Evolutionary conservation across 2,888 invertebrate species (phyloP), one percentile per base, ranked within the genome.

Genomic region (Drosophila mercatorum): DNA sequence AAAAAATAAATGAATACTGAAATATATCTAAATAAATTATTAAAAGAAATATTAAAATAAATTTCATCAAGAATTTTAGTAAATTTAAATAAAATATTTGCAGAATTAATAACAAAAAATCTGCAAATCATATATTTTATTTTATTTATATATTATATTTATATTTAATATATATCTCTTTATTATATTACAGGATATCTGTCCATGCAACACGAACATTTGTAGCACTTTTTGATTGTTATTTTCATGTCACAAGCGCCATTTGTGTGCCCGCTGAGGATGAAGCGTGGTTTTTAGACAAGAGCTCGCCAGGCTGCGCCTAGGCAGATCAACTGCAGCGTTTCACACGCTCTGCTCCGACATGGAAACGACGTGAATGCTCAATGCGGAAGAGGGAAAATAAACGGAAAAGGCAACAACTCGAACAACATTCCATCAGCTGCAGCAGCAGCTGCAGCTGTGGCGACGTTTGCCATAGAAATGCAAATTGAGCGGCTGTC

Each of bases 401-500:
- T 56, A 51, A 53, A 38, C 10, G 12, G 43, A 5, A 53, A 53
- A 55, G 62, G 56, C 69, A 66, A 68, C 67, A 65, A 62, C 63
- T 64, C 51, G 57, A 66, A 67, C 60, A 67, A 56, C 61, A 67
- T 78, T 75, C 61, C 62, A 72, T 75, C 75, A 75, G 41, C 43
- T 17, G 17, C 17, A 17, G 17, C 17, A 0, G 17, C 73, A 66
- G 47, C 31, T 8, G 46, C 8, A 17, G 59, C 68, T 44, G 47
- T 31, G 22, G 51, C 52, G 5, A 8, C 40, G 49, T 26, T 41
- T 44, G 46, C 75, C 66, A 72, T 73, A 67, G 78, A 77, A 78
- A 87, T 85, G 84, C 82, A 87, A 84, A 80, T 82, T 73, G 47
- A 38, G 57, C 59, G 58, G 67, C 28, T 44, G 57, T 38, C n/a